Evolutionary conservation across 2,888 invertebrate genomes (phyloP).

Genomic region (Pteria penguin): DNA sequence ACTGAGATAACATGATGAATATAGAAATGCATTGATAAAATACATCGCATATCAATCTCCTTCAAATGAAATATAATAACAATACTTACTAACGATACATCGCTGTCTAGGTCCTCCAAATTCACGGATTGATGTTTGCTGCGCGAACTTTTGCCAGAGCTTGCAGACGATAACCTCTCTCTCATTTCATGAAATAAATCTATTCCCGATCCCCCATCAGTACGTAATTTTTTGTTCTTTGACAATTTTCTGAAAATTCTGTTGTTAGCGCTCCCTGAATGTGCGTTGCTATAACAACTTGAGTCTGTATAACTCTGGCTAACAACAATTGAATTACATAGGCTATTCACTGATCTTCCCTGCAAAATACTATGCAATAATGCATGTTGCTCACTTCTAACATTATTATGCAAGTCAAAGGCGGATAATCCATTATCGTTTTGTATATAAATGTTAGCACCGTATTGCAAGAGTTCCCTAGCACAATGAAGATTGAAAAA

Average conservation of each 20-base stretch:
- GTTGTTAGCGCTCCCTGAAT: conserved; percentile 21
- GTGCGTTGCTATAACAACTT: conserved; percentile 32
- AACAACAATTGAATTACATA: conserved; percentile 34
- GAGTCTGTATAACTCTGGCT: conserved; percentile 17
- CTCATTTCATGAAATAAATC: conserved; percentile 41
- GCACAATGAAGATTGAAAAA: conserved; percentile 83
- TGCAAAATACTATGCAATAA: conserved; percentile 80
- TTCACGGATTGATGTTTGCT: conserved; percentile 66
- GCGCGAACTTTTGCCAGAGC: conserved; percentile 55
- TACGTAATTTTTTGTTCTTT: conserved; percentile 31
- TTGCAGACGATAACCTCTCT: conserved; percentile 46
- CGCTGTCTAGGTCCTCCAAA: conserved; percentile 69
- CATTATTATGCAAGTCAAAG: conserved; percentile 82
- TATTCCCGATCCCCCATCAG: conserved; percentile 37
- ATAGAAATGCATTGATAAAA: no score
- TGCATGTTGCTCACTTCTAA: conserved; percentile 82
- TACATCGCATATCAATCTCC: no score
- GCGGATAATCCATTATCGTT: conserved; percentile 82
- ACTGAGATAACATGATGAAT: no score
- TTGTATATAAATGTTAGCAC: conserved; percentile 80
- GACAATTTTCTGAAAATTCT: conserved; percentile 31
- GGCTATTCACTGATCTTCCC: conserved; percentile 50
- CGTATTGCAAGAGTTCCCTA: conserved; percentile 82
- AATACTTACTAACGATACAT: conserved; percentile 65
- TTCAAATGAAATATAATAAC: background rate